Percentiles rank a stretch among this genome's conserved stretches.
phyloP scores from a whole-genome alignment of 2,113 vertebrate species.

The Raja brachyura region DNA sequence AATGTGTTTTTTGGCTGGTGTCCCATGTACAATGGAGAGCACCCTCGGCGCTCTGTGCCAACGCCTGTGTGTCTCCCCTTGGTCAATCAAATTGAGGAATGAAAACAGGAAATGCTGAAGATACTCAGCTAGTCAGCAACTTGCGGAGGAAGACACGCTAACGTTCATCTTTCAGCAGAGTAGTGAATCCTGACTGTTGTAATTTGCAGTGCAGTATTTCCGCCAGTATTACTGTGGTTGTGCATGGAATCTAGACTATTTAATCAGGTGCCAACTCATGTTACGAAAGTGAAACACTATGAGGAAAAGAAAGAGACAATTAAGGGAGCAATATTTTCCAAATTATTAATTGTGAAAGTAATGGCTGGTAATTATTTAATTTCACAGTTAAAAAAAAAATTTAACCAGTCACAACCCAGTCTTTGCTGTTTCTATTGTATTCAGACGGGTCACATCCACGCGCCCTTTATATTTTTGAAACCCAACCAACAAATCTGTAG shows the following conservation, averaged over 20 bases:
- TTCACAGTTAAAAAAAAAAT: neutral
- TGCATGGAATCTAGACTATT: neutral
- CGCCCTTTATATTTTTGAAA: neutral
- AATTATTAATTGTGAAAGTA: neutral
- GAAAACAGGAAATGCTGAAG: too few relatives aligned
- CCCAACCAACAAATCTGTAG: neutral
- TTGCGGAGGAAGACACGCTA: too few relatives aligned
- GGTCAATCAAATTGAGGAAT: too few relatives aligned
- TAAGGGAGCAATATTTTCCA: neutral
- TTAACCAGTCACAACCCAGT: neutral
- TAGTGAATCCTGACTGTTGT: neutral
- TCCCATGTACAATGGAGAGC: too few relatives aligned
- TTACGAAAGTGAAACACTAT: neutral
- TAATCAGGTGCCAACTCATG: neutral
- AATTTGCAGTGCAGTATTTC: too few relatives aligned
- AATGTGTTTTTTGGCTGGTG: too few relatives aligned
- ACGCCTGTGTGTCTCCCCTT: too few relatives aligned
- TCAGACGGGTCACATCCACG: neutral
- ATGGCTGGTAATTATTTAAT: neutral
- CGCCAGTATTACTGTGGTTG: too few relatives aligned
- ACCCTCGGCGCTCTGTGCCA: neutral
- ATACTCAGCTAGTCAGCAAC: too few relatives aligned
- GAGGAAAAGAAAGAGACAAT: neutral
- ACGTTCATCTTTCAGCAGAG: too few relatives aligned
- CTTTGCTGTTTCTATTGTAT: neutral